Evolutionary conservation across 1,140 invertebrate species (phyloP), one percentile per base, ranked within the genome.

Genomic region (Procambarus virginalis): DNA sequence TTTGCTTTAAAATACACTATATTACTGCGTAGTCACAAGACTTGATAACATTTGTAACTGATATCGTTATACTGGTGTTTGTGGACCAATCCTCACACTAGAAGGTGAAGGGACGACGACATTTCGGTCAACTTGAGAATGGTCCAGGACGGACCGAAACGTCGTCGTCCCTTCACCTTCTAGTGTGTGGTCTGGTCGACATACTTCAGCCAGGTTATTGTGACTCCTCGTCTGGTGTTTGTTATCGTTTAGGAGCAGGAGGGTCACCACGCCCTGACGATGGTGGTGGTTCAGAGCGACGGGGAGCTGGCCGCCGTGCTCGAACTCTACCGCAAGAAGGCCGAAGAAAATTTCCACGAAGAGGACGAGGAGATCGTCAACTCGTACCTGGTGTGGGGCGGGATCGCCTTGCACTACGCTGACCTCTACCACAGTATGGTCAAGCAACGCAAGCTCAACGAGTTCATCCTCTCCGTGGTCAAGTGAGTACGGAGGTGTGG

Each of bases 381-480:
- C 81, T 95, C 94, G 89, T 96, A 96, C 92, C 93, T 96, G 76
- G 95, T 96, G 9, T 96, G 95, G 95, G 95, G 95, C 14, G 95
- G 95, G 46, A 95, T 96, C 75, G 95, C 95, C 4, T 92, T 96
- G 9, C 95, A 95, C 92, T 96, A 96, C 92, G 94, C 95, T 10
- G 94, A 95, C 89, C 94, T 96, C 81, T 96, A 96, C 93, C 93
- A 95, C 76, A 95, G 94, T 77, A 95, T 96, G 95, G 94, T 95
- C 88, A 95, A 95, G 92, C 96, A 96, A 92, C 94, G 95, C 91
- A 95, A 95, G 92, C 93, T 97, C 0, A 96, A 96, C 92, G 96
- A 96, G 68, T 97, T 97, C 93, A 94, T 97, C 0, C 93, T 97
- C 51, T 95, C 95, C 76, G 96, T 97, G 9, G 96, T 96, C 78